These are phyloP conservation scores for Abrostola tripartita DNA, from an alignment of 2,888 invertebrate genomes.

Conservation along the genomic window DNA sequence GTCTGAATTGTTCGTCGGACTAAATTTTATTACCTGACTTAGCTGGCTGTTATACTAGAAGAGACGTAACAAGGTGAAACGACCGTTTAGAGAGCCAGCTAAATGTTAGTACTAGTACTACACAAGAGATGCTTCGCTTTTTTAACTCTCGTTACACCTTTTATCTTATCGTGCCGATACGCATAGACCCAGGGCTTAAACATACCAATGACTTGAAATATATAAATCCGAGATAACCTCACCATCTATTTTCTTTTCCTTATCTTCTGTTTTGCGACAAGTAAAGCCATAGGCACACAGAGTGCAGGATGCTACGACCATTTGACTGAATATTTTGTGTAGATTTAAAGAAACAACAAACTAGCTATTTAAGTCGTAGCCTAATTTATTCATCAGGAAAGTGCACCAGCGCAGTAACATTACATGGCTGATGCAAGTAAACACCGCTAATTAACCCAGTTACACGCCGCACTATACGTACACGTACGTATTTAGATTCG, in stretches of 20 bases:
- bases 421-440: slow-evolving; percentile 56
- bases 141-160: slow-evolving; percentile 2
- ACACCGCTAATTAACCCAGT: slow-evolving; percentile 60
- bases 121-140: slow-evolving; percentile 5
- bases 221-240: neutral
- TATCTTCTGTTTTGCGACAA: neutral
- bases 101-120: slow-evolving; percentile 17
- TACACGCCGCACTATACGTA: slow-evolving; percentile 48
- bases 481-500: slow-evolving; percentile 45
- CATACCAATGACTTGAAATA: too few relatives aligned
- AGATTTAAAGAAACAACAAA: slow-evolving; percentile 31
- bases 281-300: neutral
- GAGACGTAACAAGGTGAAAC: slow-evolving; percentile 43
- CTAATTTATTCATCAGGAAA: slow-evolving; percentile 59
- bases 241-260: neutral
- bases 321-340: slow-evolving; percentile 24
- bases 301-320: slow-evolving; percentile 11
- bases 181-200: neutral
- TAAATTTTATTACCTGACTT: slow-evolving; percentile 52
- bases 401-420: slow-evolving; percentile 54
- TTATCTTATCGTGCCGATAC: neutral
- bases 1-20: slow-evolving; percentile 55
- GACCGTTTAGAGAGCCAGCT: slow-evolving; percentile 28
- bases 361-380: slow-evolving; percentile 36
- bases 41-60: slow-evolving; percentile 28